Conservation (phyloP, 2,888 invertebrate species). For the Pycnomerus fuliginosus region DNA sequence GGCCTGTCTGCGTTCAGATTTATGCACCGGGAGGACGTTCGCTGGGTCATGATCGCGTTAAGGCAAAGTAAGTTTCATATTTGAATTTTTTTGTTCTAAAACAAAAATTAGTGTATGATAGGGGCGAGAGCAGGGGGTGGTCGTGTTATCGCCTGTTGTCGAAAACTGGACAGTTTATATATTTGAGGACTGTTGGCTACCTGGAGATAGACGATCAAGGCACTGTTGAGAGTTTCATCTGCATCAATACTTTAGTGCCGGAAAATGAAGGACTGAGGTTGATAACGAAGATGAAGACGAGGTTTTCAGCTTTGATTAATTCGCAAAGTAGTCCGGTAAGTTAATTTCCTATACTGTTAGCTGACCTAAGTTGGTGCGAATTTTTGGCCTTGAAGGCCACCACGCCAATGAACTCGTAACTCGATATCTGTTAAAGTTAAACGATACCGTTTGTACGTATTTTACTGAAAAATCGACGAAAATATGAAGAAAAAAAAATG, state of each 20-base stretch:
- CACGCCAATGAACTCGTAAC: no score
- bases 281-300: constrained; percentile 76
- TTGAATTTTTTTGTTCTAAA: constrained; percentile 38
- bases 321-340: constrained; percentile 20
- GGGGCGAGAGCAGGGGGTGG: constrained; percentile 77
- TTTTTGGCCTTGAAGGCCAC: no score
- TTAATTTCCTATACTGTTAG: no score
- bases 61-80: constrained; percentile 68
- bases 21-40: constrained; percentile 87
- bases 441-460: no score
- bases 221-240: constrained; percentile 81
- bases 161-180: constrained; percentile 82
- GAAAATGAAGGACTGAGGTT: constrained; percentile 72
- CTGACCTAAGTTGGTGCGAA: no score
- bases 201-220: constrained; percentile 80
- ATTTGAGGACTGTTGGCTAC: constrained; percentile 79
- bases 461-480: no score
- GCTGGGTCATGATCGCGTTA: constrained; percentile 85
- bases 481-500: not conserved
- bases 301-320: constrained; percentile 67
- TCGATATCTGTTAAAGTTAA: constrained; percentile 4
- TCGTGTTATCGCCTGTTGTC: constrained; percentile 84
- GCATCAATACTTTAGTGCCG: constrained; percentile 76
- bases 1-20: constrained; percentile 87
- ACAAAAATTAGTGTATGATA: constrained; percentile 85